Conservation (phyloP, 2,888 invertebrate genomes). For the Philaethria dido region DNA sequence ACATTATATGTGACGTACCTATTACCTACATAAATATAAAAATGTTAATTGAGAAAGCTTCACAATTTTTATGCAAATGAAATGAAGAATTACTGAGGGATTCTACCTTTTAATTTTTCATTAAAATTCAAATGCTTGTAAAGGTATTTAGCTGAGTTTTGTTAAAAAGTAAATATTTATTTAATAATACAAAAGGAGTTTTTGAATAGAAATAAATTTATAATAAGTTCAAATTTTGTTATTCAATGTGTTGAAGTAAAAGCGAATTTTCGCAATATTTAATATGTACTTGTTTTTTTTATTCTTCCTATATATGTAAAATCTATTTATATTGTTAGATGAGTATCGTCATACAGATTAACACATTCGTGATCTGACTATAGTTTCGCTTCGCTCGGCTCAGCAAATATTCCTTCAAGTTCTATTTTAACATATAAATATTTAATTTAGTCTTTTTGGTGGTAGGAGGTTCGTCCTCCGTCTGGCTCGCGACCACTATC, state of each 20-base stretch:
- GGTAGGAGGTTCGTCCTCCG: too few relatives aligned
- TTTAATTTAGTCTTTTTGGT: too few relatives aligned
- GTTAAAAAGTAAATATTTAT: conserved; percentile 9
- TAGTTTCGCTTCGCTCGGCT: too few relatives aligned
- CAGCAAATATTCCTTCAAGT: too few relatives aligned
- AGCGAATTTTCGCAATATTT: neutral
- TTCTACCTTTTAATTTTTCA: conserved; percentile 25
- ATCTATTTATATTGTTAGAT: too few relatives aligned
- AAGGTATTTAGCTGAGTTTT: conserved; percentile 14
- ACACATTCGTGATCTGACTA: too few relatives aligned
- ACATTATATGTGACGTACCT: neutral
- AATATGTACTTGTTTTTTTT: too few relatives aligned
- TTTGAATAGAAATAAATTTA: conserved; percentile 13
- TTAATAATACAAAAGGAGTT: neutral
- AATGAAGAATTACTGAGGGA: conserved; percentile 20
- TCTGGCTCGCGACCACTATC: too few relatives aligned
- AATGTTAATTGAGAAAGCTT: conserved; percentile 17
- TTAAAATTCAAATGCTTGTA: conserved; percentile 24
- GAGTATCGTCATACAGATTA: too few relatives aligned
- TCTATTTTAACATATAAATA: too few relatives aligned
- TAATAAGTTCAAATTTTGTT: neutral
- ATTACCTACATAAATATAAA: conserved; percentile 6
- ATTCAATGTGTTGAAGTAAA: neutral
- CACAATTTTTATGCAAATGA: conserved; percentile 25
- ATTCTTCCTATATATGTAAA: too few relatives aligned